Evolutionary conservation across 2,888 invertebrate genomes (phyloP).

Genomic region (Acanthosepion pharaonis): DNA sequence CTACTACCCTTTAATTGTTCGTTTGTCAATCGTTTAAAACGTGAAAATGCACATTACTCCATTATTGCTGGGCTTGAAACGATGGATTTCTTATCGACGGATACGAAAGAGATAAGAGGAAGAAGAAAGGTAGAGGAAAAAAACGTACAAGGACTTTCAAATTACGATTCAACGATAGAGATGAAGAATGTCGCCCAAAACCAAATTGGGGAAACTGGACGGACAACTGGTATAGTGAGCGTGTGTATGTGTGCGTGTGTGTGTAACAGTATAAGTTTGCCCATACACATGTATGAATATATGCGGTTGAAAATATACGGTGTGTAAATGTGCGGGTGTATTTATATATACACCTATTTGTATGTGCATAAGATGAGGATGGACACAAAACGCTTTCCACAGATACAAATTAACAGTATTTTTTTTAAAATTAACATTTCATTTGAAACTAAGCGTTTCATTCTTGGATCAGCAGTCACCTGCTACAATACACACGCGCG

Average conservation of each 20-base stretch:
- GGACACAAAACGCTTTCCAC: no score
- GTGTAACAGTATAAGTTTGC: no score
- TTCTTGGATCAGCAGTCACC: no score
- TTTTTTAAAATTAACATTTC: no score
- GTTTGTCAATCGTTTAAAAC: constrained; percentile 23
- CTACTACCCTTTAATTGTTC: not conserved
- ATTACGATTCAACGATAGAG: not conserved
- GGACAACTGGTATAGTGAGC: not conserved
- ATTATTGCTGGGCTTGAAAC: not conserved
- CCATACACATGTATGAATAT: no score
- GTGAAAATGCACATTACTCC: not conserved
- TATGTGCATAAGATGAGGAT: not conserved
- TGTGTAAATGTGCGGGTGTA: no score
- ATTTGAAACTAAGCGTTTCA: no score
- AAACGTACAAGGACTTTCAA: not conserved
- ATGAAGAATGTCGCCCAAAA: constrained; percentile 33
- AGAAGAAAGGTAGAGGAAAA: not conserved
- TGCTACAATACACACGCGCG: no score
- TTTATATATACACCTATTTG: no score
- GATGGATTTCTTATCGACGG: not conserved
- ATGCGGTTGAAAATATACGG: no score
- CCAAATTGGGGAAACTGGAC: not conserved
- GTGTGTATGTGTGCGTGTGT: not conserved
- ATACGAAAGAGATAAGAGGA: constrained; percentile 21
- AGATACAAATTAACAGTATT: no score